Evolutionary conservation across 2,113 vertebrate species (phyloP).

Genomic region (Pavo muticus): DNA sequence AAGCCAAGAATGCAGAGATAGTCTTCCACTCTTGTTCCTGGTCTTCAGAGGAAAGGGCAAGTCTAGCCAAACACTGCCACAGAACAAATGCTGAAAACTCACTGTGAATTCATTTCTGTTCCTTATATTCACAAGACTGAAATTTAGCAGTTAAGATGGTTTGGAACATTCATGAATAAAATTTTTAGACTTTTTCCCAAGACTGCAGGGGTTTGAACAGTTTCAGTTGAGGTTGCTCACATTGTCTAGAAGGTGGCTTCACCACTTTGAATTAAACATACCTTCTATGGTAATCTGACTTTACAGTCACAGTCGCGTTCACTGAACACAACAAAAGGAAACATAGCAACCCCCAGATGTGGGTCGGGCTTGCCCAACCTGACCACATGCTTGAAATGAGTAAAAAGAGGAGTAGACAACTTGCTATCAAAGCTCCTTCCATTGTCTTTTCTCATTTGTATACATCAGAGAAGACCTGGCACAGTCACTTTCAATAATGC

Average conservation of each 20-base stretch:
- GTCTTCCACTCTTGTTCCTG: background rate
- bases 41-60: background rate
- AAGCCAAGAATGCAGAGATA: accelerated
- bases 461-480: background rate
- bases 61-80: background rate
- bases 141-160: background rate
- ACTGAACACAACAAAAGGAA: background rate
- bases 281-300: background rate
- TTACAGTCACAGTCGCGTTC: background rate
- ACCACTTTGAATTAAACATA: background rate
- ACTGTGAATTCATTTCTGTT: background rate
- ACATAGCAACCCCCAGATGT: background rate
- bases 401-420: background rate
- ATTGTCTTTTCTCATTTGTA: background rate
- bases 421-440: background rate
- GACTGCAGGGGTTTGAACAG: background rate
- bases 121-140: background rate
- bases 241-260: accelerated
- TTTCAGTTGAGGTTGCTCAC: background rate
- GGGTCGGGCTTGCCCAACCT: background rate
- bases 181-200: background rate
- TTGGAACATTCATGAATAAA: background rate
- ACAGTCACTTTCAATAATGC: background rate
- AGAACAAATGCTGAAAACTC: background rate
- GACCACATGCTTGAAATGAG: background rate